Percentiles rank a stretch among this genome's conserved stretches.
Conservation (phyloP, 2,797 vertebrate species). For the Vespertilio murinus region DNA sequence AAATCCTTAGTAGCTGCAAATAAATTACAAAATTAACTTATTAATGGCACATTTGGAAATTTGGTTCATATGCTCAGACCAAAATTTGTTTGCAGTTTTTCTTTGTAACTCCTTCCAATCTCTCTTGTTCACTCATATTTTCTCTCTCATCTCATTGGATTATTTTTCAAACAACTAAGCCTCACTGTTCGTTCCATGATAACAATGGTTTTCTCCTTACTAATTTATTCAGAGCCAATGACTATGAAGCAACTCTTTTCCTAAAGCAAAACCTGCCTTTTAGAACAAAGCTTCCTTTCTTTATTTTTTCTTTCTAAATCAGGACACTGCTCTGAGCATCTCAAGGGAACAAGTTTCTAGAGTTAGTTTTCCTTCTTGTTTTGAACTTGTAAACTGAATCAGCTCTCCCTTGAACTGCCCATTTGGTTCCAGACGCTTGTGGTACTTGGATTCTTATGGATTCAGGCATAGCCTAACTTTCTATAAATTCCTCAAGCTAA, state of each 20-base stretch:
- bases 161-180: neutral
- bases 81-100: neutral
- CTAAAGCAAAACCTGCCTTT: neutral
- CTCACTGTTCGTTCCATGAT: neutral
- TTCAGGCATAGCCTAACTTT: neutral
- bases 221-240: slow-evolving; percentile 5
- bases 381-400: slow-evolving; percentile 20
- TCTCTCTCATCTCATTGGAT: neutral
- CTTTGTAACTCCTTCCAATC: neutral
- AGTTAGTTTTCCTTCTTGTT: neutral
- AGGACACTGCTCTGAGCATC: neutral
- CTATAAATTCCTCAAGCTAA: neutral
- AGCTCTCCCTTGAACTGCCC: neutral
- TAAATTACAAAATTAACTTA: slow-evolving; percentile 20
- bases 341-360: neutral
- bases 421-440: neutral
- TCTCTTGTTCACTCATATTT: neutral
- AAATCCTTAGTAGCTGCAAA: neutral
- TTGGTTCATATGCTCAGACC: neutral
- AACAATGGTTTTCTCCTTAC: neutral
- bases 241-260: neutral
- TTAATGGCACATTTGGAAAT: neutral
- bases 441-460: neutral
- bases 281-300: neutral
- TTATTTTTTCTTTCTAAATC: slow-evolving; percentile 3